These are phyloP conservation scores for Magallana ariakensis DNA, from an alignment of 1,140 invertebrate genomes.

Conservation along the genomic window DNA sequence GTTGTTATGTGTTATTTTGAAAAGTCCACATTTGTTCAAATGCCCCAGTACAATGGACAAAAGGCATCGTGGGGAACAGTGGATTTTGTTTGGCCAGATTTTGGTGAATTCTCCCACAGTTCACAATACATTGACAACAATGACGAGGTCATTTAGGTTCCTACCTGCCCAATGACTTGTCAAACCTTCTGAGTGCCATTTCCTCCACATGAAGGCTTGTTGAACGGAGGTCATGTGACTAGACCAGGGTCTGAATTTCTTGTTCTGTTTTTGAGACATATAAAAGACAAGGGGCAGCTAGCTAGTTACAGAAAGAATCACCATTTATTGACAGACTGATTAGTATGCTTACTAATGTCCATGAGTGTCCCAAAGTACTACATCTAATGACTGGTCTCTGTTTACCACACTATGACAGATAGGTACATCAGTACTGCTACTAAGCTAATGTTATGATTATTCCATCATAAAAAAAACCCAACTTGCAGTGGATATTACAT, in stretches of 20 bases:
- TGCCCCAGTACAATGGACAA: neutral
- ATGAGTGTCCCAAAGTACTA: too few relatives aligned
- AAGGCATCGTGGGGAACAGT: neutral
- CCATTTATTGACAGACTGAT: too few relatives aligned
- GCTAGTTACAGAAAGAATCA: neutral
- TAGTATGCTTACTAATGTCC: too few relatives aligned
- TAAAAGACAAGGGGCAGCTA: neutral
- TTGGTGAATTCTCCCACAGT: conserved; percentile 33
- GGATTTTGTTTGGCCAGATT: conserved; percentile 12
- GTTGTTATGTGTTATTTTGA: neutral
- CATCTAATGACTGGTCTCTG: too few relatives aligned
- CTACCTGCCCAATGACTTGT: conserved; percentile 26
- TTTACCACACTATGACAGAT: too few relatives aligned
- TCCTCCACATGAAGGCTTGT: conserved; percentile 13
- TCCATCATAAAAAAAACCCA: too few relatives aligned
- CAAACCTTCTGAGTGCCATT: conserved; percentile 11
- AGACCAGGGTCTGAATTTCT: neutral
- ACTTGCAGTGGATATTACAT: too few relatives aligned
- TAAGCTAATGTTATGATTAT: too few relatives aligned
- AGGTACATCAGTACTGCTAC: too few relatives aligned
- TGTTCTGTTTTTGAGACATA: conserved; percentile 18
- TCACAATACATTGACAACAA: neutral
- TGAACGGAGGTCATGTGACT: neutral
- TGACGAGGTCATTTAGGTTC: conserved; percentile 32
- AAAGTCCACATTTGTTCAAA: neutral